Percentiles rank a stretch among this genome's conserved stretches.
Conservation (phyloP, 2,113 vertebrate species). For the Nematolebias whitei region DNA sequence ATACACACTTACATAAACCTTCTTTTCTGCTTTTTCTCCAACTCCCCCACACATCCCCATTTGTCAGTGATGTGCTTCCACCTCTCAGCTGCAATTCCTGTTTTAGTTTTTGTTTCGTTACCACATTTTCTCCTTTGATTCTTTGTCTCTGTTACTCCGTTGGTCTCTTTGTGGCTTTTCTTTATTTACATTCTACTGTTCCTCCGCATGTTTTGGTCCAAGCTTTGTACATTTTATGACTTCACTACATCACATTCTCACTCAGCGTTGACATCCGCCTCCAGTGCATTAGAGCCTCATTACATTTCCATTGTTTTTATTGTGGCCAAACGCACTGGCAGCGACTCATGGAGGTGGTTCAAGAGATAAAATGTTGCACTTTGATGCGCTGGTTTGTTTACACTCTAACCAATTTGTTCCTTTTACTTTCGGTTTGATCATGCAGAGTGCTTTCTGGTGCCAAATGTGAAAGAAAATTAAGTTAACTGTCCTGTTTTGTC, state of each 20-base stretch:
- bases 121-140: background rate
- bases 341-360: background rate
- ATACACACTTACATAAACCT: conserved; percentile 59
- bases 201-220: background rate
- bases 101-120: conserved; percentile 7
- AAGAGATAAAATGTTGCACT: background rate
- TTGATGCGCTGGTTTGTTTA: conserved; percentile 7
- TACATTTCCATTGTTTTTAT: conserved; percentile 20
- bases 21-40: conserved; percentile 23
- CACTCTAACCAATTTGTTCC: conserved; percentile 1
- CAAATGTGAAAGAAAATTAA: background rate
- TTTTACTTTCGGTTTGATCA: conserved; percentile 6
- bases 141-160: background rate
- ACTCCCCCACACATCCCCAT: conserved; percentile 43
- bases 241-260: conserved; percentile 6
- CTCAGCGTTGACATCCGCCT: background rate
- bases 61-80: background rate
- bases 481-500: background rate
- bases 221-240: conserved; percentile 4
- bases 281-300: conserved; percentile 20
- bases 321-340: conserved; percentile 1
- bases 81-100: conserved; percentile 2
- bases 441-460: background rate
- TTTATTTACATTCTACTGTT: background rate
- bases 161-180: background rate